Base-by-base conservation (phyloP, 2,797 vertebrate genomes). In the Momotus momota region DNA sequence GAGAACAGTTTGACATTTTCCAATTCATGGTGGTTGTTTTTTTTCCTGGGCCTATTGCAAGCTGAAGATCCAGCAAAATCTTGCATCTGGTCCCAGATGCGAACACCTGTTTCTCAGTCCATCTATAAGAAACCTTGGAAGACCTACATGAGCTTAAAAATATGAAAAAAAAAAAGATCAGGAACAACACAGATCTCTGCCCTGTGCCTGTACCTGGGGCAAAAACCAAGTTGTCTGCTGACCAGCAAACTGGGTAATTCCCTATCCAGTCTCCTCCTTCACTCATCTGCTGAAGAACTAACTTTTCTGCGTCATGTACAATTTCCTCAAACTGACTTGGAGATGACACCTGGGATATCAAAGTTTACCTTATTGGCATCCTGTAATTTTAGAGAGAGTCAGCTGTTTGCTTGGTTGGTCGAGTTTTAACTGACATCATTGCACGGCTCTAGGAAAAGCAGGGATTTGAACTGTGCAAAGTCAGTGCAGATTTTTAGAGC, bases 401-500 rank as follows among this genome's bases (percentile, higher is more conserved):
- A 0, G 14, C 18, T 5, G 0, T 8, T 48, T 58, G 13, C 3
- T 58, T 62, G 9, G 0, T 60, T 64, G 74, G 3, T 33, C 66
- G 45, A 10, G 31, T 90, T 69, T 65, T 14, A 81, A 57, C 11
- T 23, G n/a, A 72, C 4, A 65, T n/a, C 43, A 31, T 62, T 55
- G n/a, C 33, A 23, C 0, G 0, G 7, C 19, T 48, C 17, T 48
- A 40, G 25, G 14, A 65, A 88, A 94, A 90, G 3, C 8, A 71
- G 14, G 22, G 8, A 54, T 69, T 65, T 57, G 13, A 14, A 41
- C 45, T 35, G 10, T 17, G 9, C 5, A 51, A 58, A 35, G 10
- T 61, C 60, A 61, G 40, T 46, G 7, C 11, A 52, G 33, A 54
- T 23, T 80, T 83, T 85, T 72, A 75, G 33, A 83, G 74, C 5